These are phyloP conservation scores for Tinamus guttatus DNA, from an alignment of 2,113 vertebrate genomes.

Conservation along the genomic window DNA sequence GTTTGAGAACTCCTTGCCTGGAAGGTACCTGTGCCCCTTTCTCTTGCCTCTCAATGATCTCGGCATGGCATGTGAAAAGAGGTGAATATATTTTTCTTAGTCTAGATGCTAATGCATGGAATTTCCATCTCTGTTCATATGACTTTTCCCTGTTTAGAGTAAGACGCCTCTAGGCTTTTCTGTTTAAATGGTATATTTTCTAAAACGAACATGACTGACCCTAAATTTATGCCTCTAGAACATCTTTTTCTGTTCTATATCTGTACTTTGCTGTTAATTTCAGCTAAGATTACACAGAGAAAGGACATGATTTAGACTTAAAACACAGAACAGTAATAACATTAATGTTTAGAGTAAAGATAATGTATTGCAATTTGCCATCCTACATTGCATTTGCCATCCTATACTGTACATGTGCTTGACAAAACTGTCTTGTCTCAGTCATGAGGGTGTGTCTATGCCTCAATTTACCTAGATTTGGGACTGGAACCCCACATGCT, in stretches of 20 bases:
- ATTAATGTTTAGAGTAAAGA: not conserved
- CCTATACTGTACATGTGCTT: not conserved
- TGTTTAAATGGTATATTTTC: not conserved
- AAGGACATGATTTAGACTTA: not conserved
- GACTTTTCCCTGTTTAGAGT: not conserved
- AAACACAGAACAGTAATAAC: not conserved
- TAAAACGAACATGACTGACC: not conserved
- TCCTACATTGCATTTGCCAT: not conserved
- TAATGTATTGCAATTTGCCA: not conserved
- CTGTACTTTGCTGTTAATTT: not conserved
- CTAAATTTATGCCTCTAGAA: not conserved
- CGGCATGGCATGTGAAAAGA: not conserved
- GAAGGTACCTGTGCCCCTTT: not conserved
- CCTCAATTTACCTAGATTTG: constrained; percentile 28
- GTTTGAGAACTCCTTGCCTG: not conserved
- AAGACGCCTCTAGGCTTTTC: not conserved
- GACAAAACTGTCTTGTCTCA: not conserved
- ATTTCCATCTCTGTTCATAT: not conserved
- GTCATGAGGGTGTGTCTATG: not conserved
- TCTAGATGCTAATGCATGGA: not conserved
- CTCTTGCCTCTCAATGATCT: not conserved
- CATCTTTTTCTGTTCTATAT: not conserved
- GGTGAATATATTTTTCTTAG: not conserved
- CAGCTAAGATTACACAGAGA: not conserved
- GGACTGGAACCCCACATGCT: not conserved